phyloP scores from a whole-genome alignment of 2,888 invertebrate genomes.

The Alcis repandata region DNA sequence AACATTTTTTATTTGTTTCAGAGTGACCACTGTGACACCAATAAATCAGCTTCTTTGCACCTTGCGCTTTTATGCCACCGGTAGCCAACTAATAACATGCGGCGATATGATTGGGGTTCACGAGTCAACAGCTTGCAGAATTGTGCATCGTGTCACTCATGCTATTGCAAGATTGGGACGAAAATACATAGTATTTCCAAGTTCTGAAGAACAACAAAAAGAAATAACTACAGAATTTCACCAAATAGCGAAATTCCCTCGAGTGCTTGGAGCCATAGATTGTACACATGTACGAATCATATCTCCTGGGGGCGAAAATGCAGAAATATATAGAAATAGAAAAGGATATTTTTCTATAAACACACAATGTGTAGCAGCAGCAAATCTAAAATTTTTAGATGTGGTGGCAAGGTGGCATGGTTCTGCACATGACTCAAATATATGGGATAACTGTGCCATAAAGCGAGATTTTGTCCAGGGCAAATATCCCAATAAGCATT shows the following conservation, averaged over 20 bases:
- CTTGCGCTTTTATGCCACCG: neutral
- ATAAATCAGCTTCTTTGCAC: neutral
- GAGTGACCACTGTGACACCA: neutral
- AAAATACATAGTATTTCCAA: neutral
- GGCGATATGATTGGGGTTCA: neutral
- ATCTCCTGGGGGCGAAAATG: neutral
- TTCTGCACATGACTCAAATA: neutral
- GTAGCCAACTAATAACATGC: neutral
- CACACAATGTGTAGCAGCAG: neutral
- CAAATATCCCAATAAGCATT: neutral
- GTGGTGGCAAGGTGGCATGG: conserved; percentile 1
- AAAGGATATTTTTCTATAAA: neutral
- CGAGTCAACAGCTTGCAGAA: neutral
- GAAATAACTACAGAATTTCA: neutral
- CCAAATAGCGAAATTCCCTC: neutral
- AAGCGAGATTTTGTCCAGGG: neutral
- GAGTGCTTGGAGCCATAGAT: neutral
- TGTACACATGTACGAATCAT: neutral
- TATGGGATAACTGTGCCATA: neutral
- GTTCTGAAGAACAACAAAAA: neutral
- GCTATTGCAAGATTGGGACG: neutral
- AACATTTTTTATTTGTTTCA: neutral
- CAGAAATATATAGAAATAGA: neutral
- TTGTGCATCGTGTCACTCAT: neutral
- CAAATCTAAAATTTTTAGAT: neutral